These are phyloP conservation scores for Delphinapterus leucas DNA, from an alignment of 2,113 vertebrate species.

Conservation along the genomic window DNA sequence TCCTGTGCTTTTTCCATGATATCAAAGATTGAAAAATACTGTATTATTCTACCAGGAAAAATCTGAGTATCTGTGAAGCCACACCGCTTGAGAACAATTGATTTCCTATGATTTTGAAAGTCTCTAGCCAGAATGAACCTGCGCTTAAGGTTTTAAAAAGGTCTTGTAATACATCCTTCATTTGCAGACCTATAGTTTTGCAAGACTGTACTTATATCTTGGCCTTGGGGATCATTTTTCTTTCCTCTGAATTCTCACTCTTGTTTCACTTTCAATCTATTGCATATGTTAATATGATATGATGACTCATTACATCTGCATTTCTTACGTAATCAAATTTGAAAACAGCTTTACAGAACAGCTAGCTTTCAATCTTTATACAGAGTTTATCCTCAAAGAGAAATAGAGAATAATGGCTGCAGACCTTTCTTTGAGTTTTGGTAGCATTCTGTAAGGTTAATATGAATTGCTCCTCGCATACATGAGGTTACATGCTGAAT, in stretches of 20 bases:
- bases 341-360: not conserved
- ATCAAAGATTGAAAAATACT: not conserved
- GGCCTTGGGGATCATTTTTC: not conserved
- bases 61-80: not conserved
- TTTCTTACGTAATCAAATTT: not conserved
- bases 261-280: not conserved
- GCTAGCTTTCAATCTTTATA: not conserved
- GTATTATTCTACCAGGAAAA: not conserved
- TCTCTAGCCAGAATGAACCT: not conserved
- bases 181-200: not conserved
- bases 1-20: not conserved
- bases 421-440: not conserved
- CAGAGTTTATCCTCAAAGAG: not conserved
- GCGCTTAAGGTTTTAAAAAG: not conserved
- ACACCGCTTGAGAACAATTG: not conserved
- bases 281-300: not conserved
- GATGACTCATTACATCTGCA: not conserved
- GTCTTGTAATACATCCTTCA: not conserved
- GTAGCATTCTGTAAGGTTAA: not conserved
- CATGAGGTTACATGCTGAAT: not conserved
- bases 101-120: not conserved
- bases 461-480: not conserved
- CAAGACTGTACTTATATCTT: not conserved
- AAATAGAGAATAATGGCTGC: not conserved
- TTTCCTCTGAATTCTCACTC: not conserved